A percentile compares a stretch with the other conserved stretches of the same genome.
phyloP scores from a whole-genome alignment of 1,140 invertebrate genomes.

The Cherax quadricarinatus region DNA sequence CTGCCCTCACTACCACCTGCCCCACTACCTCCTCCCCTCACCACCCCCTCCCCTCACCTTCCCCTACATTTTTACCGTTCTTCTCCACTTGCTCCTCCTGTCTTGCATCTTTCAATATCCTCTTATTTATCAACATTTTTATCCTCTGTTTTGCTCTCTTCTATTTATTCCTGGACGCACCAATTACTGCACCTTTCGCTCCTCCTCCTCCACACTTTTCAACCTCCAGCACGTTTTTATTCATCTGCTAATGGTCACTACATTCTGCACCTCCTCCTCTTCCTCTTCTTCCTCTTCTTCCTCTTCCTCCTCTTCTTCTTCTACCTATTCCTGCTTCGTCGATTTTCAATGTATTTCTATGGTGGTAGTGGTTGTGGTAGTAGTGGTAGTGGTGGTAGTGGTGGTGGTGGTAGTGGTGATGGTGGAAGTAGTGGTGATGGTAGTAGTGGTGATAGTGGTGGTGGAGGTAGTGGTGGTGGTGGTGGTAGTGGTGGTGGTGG shows the following conservation, averaged over 20 bases:
- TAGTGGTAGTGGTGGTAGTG: no score
- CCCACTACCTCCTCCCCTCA: neutral
- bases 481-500: no score
- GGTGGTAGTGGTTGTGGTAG: no score
- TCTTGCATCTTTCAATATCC: slow-evolving; percentile 45
- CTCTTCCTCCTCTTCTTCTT: neutral
- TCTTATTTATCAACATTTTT: slow-evolving; percentile 52
- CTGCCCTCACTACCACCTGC: neutral
- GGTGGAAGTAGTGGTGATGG: no score
- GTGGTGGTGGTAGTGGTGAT: no score
- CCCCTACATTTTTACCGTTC: neutral
- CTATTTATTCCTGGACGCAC: slow-evolving; percentile 27
- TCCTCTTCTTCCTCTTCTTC: neutral
- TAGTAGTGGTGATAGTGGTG: no score
- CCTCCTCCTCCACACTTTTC: slow-evolving; percentile 29
- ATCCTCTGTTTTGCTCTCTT: slow-evolving; percentile 4
- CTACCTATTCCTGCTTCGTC: neutral
- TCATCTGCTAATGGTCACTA: slow-evolving; percentile 45
- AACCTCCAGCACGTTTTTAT: neutral
- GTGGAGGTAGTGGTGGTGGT: no score
- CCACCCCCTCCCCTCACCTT: neutral
- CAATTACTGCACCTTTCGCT: slow-evolving; percentile 22
- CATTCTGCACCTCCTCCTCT: neutral
- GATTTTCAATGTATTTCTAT: neutral
- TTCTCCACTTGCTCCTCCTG: slow-evolving; percentile 36